A percentile compares a stretch with the other conserved stretches of the same genome.
These are phyloP conservation scores for Dinomys branickii DNA, from an alignment of 2,113 vertebrate genomes.

Conservation along the genomic window DNA sequence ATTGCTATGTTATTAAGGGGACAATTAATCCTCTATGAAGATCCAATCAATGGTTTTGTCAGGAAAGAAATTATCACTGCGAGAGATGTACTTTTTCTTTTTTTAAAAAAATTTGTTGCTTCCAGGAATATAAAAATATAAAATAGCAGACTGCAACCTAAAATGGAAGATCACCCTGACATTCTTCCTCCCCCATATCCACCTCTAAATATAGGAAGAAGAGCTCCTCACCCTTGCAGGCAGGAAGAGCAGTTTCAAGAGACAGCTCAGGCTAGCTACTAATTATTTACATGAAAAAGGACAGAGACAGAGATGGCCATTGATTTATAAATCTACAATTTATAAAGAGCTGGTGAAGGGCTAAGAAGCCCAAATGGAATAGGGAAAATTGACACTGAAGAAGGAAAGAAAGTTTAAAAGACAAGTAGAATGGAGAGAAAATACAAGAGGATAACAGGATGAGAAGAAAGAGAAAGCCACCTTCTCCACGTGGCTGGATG, in stretches of 20 bases:
- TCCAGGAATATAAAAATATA: conserved; percentile 58
- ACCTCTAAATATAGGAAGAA: conserved; percentile 1
- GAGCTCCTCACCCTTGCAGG: not conserved
- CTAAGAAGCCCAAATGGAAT: not conserved
- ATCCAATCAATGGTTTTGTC: not conserved
- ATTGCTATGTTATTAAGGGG: not conserved
- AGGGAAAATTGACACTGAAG: not conserved
- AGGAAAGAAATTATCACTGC: conserved; percentile 3
- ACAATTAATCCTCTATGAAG: not conserved
- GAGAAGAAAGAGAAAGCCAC: not conserved
- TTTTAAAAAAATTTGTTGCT: conserved; percentile 39
- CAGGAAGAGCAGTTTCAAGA: not conserved
- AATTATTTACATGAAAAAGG: not conserved
- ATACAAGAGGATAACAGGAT: not conserved
- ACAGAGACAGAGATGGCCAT: not conserved
- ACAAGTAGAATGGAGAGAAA: not conserved
- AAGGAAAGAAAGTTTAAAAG: not conserved
- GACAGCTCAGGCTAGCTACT: not conserved
- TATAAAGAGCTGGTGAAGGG: not conserved
- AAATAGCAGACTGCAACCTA: not conserved
- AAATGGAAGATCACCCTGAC: conserved; percentile 50
- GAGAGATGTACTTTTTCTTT: not conserved
- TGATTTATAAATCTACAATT: not conserved
- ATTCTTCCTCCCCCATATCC: not conserved
- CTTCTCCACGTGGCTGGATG: not conserved